These are phyloP conservation scores for Poecilus cupreus DNA, from an alignment of 2,888 invertebrate species.

Conservation along the genomic window DNA sequence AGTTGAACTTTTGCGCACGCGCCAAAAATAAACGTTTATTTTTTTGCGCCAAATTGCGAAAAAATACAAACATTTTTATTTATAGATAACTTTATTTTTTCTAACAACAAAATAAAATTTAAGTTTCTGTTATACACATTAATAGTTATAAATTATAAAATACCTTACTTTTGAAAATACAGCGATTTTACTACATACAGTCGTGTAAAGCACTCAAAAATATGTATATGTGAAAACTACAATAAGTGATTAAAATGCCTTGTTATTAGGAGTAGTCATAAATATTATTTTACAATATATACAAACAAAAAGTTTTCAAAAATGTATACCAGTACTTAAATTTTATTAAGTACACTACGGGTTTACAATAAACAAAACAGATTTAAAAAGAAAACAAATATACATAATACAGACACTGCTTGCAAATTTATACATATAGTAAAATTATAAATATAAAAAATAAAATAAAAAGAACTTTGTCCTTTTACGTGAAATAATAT, in stretches of 20 bases:
- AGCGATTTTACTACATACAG: constrained; percentile 32
- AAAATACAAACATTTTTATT: not conserved
- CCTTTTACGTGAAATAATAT: not conserved
- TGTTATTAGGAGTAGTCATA: not conserved
- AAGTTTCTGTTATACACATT: constrained; percentile 49
- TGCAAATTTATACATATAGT: constrained; percentile 23
- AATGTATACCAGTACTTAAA: constrained; percentile 38
- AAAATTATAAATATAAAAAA: constrained; percentile 38
- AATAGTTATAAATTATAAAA: constrained; percentile 32
- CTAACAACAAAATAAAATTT: constrained; percentile 52
- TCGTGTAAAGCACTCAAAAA: constrained; percentile 46
- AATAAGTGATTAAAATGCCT: constrained; percentile 14
- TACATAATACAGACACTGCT: constrained; percentile 13
- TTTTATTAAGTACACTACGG: constrained; percentile 37
- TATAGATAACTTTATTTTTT: constrained; percentile 47
- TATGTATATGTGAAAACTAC: constrained; percentile 21
- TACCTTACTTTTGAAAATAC: constrained; percentile 42
- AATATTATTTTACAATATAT: constrained; percentile 37
- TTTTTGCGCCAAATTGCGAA: not conserved
- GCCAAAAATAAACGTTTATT: not conserved
- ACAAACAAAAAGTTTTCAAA: constrained; percentile 12
- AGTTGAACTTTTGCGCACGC: constrained; percentile 14
- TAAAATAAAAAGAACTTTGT: constrained; percentile 24
- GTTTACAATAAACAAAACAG: constrained; percentile 25
- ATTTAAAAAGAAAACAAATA: constrained; percentile 30